A percentile compares a stretch with the other conserved stretches of the same genome.
These are phyloP conservation scores for Ailurus styani DNA, from an alignment of 2,113 vertebrate genomes.

Conservation along the genomic window DNA sequence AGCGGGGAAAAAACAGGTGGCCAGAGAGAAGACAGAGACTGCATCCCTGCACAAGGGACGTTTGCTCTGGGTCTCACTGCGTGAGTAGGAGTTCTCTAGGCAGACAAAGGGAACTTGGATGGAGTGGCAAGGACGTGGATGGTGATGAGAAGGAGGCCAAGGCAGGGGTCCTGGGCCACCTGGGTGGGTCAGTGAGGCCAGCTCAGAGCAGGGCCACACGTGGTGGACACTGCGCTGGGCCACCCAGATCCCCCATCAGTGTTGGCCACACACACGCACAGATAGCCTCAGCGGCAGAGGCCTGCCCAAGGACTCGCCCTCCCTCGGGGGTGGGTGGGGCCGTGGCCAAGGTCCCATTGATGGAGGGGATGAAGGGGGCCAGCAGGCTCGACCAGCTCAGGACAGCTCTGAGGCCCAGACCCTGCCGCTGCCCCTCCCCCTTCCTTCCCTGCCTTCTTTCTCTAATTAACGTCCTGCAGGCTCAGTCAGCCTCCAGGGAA, in stretches of 20 bases:
- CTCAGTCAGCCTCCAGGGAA: fast-evolving
- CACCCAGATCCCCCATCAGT: too few relatives aligned
- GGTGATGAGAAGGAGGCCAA: background rate
- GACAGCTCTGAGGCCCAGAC: too few relatives aligned
- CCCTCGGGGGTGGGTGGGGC: background rate
- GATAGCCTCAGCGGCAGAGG: too few relatives aligned
- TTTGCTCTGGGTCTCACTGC: background rate
- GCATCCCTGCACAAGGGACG: background rate
- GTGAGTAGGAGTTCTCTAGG: background rate
- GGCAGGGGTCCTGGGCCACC: background rate
- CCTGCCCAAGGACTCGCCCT: fast-evolving
- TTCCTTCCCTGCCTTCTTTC: background rate
- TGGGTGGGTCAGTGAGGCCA: background rate
- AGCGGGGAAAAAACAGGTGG: background rate
- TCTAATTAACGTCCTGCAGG: background rate
- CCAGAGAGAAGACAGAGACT: background rate
- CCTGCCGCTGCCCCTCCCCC: fast-evolving
- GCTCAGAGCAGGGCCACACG: fast-evolving
- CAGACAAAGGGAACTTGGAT: background rate
- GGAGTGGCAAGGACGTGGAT: background rate
- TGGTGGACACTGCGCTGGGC: fast-evolving
- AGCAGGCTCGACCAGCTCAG: background rate
- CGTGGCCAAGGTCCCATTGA: background rate
- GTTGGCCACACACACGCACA: fast-evolving
- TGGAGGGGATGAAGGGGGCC: background rate